Conservation (phyloP, 2,888 invertebrate genomes). For the Drosophila greeni region DNA sequence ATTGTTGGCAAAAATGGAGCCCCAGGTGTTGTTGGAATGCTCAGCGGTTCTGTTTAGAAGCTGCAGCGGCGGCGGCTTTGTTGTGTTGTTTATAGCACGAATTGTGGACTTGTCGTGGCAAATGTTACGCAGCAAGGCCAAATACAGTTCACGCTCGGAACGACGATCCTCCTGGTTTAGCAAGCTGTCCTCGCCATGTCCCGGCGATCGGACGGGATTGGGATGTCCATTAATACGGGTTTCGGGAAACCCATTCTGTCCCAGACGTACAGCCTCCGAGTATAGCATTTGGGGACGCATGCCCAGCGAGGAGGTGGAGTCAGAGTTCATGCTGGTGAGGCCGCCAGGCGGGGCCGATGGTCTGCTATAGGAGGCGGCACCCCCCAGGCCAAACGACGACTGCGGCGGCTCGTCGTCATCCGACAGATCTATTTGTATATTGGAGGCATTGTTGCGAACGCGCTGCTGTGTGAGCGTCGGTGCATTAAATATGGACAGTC, state of each 20-base stretch:
- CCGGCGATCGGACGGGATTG: background rate
- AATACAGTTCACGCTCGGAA: constrained; percentile 54
- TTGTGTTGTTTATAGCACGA: background rate
- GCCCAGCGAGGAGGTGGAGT: background rate
- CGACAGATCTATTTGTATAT: constrained; percentile 71
- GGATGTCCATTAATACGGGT: constrained; percentile 32
- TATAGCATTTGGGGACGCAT: constrained; percentile 42
- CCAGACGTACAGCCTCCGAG: constrained; percentile 56
- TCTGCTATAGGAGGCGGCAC: background rate
- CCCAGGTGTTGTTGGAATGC: background rate
- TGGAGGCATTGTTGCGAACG: constrained; percentile 41
- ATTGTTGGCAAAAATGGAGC: constrained; percentile 13
- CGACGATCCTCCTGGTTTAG: constrained; percentile 38
- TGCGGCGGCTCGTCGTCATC: constrained; percentile 71
- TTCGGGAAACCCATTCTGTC: constrained; percentile 47
- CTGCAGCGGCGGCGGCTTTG: background rate
- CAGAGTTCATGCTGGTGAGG: background rate
- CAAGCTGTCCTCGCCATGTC: constrained; percentile 15
- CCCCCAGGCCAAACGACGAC: background rate
- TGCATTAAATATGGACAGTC: constrained; percentile 67
- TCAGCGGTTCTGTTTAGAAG: background rate
- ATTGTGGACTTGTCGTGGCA: constrained; percentile 27
- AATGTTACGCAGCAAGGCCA: constrained; percentile 55
- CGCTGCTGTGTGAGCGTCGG: constrained; percentile 60
- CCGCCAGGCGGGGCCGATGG: background rate